A percentile compares a stretch with the other conserved stretches of the same genome.
phyloP scores from a whole-genome alignment of 2,113 vertebrate genomes.

The Oncorhynchus nerka region DNA sequence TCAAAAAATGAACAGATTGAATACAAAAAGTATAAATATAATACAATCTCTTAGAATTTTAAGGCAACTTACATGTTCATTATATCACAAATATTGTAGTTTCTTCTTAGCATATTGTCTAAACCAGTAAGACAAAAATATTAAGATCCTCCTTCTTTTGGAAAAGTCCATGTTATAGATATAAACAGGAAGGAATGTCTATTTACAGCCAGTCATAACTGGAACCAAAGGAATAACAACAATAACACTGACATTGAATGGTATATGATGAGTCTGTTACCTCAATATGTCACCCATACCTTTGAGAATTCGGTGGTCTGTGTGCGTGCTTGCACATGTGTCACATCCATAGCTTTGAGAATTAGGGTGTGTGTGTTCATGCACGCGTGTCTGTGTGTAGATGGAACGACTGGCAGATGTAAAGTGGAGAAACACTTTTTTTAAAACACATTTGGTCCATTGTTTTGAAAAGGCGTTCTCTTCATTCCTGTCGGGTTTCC shows the following conservation, averaged over 20 bases:
- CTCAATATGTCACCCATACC: background rate
- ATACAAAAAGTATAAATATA: conserved; percentile 79
- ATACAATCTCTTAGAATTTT: conserved; percentile 62
- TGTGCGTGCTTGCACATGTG: conserved; percentile 3
- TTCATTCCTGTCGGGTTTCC: conserved; percentile 65
- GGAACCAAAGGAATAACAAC: conserved; percentile 49
- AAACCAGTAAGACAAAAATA: conserved; percentile 77
- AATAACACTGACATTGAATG: conserved; percentile 26
- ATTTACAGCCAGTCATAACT: conserved; percentile 55
- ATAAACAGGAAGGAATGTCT: conserved; percentile 38
- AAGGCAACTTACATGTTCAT: conserved; percentile 63
- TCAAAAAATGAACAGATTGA: conserved; percentile 64
- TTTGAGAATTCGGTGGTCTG: background rate
- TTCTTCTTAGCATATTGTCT: conserved; percentile 66
- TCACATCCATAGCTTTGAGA: background rate
- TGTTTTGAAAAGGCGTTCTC: conserved; percentile 62
- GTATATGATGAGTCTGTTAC: background rate
- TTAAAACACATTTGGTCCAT: conserved; percentile 45
- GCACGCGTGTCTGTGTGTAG: conserved; percentile 18
- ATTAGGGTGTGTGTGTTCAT: background rate
- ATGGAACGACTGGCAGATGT: conserved; percentile 25
- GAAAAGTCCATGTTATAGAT: conserved; percentile 52
- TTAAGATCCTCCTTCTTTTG: conserved; percentile 46
- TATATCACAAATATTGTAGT: conserved; percentile 63
- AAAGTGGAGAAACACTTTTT: conserved; percentile 26